Evolutionary conservation across 2,797 vertebrate genomes (phyloP), one percentile per base, ranked within the genome.

Genomic region (Sebastes vulpes): DNA sequence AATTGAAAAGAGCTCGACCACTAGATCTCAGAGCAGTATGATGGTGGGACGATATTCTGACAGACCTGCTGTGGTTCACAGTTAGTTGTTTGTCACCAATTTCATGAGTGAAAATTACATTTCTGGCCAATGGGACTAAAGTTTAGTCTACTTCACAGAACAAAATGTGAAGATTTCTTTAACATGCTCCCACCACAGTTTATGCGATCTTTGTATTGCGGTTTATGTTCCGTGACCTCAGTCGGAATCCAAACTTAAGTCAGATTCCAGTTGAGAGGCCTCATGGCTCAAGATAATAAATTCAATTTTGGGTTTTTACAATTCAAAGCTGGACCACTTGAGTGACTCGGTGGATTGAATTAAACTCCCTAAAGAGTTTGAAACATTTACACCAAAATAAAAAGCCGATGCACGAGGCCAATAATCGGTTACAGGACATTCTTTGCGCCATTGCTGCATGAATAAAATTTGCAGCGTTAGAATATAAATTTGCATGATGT

Each of bases 401-500:
- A 54, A 61, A 23, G 18, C 20, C 0, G 35, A 28, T 61, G 4
- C 32, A 72, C 65, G 26, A 28, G 50, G 56, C 74, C 72, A 65
- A 18, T 76, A 72, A 82, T 79, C 14, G 46, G 6, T 29, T 35
- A 25, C 52, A 66, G 65, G 58, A 54, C 14, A 7, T 35, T 52
- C 10, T 60, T 79, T 68, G 48, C 52, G 8, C 23, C 20, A 2
- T 21, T 50, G 48, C 65, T 81, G 23, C 28, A 58, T 26, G 60
- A 72, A 65, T 54, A 52, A 59, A 32, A 9, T 31, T 23, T 26
- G 2, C 26, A 28, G 71, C 5, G 56, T 26, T 31, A 18, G 9
- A 56, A 31, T 29, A 42, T 42, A 50, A 69, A 75, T 76, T 57
- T 60, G 29, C 71, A 63, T 79, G 77, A 74, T 76, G 67, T 52